A percentile compares a stretch with the other conserved stretches of the same genome.
phyloP scores from a whole-genome alignment of 1,140 invertebrate genomes.

The Bombus terrestris region DNA sequence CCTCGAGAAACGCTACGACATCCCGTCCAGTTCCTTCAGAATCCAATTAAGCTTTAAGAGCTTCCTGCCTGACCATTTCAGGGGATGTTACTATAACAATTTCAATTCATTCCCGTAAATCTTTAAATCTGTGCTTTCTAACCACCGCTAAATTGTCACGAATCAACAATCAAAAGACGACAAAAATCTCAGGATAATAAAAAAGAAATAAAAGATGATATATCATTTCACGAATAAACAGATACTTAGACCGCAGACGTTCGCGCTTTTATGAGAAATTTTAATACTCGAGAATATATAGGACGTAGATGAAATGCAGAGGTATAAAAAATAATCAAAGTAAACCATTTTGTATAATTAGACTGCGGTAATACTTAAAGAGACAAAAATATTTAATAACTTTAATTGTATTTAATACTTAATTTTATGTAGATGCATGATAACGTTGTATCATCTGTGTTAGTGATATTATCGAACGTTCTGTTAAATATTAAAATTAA shows the following conservation, averaged over 20 bases:
- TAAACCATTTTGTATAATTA: neutral
- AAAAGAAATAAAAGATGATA: neutral
- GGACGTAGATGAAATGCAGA: neutral
- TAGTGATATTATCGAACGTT: no score
- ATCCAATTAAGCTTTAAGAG: constrained; percentile 61
- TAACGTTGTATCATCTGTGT: no score
- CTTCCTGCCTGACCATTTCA: constrained; percentile 45
- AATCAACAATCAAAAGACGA: neutral
- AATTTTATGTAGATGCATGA: no score
- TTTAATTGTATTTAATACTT: no score
- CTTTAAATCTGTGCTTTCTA: constrained; percentile 26
- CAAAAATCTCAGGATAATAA: neutral
- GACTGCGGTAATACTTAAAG: neutral
- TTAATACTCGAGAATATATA: neutral
- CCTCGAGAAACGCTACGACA: constrained; percentile 21
- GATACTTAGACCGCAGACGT: neutral
- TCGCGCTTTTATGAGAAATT: neutral
- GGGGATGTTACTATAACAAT: constrained; percentile 49
- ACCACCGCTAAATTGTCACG: neutral
- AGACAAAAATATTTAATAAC: no score
- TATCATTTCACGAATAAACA: neutral
- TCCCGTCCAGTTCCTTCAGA: constrained; percentile 23
- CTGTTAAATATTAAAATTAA: no score
- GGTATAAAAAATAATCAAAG: neutral
- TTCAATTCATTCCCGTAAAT: constrained; percentile 31